Base-by-base conservation (phyloP, 2,888 invertebrate species). In the Coelopa pilipes region DNA sequence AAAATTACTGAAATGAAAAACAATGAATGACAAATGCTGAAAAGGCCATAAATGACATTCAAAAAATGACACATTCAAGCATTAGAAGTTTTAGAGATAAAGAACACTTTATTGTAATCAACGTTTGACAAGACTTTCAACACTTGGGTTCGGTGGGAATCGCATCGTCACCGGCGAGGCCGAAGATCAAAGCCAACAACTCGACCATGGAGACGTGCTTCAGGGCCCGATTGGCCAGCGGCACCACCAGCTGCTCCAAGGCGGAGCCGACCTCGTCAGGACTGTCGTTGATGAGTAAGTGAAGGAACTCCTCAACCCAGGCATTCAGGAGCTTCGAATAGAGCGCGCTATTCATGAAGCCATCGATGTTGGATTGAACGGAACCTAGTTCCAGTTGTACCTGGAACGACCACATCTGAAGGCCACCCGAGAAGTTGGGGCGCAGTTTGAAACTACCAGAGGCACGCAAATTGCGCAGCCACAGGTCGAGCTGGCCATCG, bases 361-460 rank as follows among this genome's bases (percentile, higher is more conserved):
- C 83, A 0, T 81, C 84, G 0, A 78, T 79, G 17, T 79, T 74
- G 0, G 85, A 85, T 4, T 72, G 71, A 1, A 80, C 80, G 10
- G 76, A 73, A 11, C 77, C 83, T 62, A 85, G 63, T 10, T 80
- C 75, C 73, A 82, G 78, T 15, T 79, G 74, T 1, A 80, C 78
- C 4, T 81, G 81, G 79, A 84, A 85, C 47, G 72, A 77, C n/a
- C 62, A 75, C 12, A 83, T 74, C 21, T 81, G 65, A 0, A 82
- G 62, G 0, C 81, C 81, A 21, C 79, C 76, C 0, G 73, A 63
- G 4, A 76, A 24, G 0, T 76, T 13, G 0, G 85, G 85, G 2
- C 83, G 79, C 12, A 85, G 9, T 4, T 80, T 70, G 45, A 85
- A 83, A 55, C 80, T 84, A 10, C 85, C 85, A 70, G 79, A 70